These are phyloP conservation scores for Meliscaeva auricollis DNA, from an alignment of 2,888 invertebrate species.

Conservation along the genomic window DNA sequence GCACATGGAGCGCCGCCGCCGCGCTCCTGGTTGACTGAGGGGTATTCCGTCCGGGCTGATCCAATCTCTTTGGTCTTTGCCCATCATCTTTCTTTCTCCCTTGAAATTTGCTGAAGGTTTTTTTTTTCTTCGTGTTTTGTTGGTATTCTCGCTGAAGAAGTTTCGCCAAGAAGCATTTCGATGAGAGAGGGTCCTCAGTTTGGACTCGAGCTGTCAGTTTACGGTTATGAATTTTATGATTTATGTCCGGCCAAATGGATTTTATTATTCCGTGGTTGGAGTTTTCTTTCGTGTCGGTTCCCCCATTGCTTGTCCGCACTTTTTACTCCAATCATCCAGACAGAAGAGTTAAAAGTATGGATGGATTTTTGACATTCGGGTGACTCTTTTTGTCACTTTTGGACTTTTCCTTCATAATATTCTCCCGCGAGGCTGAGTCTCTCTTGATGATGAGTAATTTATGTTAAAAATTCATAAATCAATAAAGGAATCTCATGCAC, in stretches of 20 bases:
- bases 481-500: constrained; percentile 65
- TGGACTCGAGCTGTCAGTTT: constrained; percentile 72
- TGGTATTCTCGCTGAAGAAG: neutral
- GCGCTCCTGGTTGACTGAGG: constrained; percentile 5
- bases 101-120: constrained; percentile 15
- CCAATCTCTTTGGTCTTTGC: constrained; percentile 54
- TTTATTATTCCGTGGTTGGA: constrained; percentile 81
- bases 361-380: constrained; percentile 68
- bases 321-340: constrained; percentile 44
- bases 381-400: constrained; percentile 74
- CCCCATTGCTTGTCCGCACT: constrained; percentile 19
- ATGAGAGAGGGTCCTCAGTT: constrained; percentile 60
- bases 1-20: constrained; percentile 64
- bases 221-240: constrained; percentile 82
- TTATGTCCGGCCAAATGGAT: constrained; percentile 80
- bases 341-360: constrained; percentile 19
- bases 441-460: constrained; percentile 62
- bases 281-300: constrained; percentile 49
- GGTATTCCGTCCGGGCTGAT: constrained; percentile 55
- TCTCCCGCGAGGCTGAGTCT: neutral
- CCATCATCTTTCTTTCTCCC: constrained; percentile 46
- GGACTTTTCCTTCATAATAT: constrained; percentile 41
- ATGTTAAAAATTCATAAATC: constrained; percentile 73
- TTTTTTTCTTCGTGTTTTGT: constrained; percentile 19
- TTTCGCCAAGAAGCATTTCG: constrained; percentile 42